Evolutionary conservation across 2,888 invertebrate genomes (phyloP).

Genomic region (Corbicula japonica): DNA sequence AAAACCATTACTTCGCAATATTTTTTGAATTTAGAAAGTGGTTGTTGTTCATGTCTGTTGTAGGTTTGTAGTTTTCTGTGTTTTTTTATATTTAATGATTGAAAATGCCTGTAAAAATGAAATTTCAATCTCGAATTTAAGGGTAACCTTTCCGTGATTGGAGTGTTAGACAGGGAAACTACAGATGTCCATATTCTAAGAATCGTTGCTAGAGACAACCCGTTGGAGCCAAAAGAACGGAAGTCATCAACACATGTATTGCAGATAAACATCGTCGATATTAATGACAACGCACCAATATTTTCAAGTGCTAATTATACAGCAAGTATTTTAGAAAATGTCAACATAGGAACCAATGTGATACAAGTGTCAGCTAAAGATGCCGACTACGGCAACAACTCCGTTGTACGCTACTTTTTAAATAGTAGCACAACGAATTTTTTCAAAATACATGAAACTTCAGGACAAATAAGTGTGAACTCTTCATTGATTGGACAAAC

Average conservation of each 20-base stretch:
- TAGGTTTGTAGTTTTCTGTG: not conserved
- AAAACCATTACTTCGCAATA: too few species aligned
- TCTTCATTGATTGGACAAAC: conserved; percentile 33
- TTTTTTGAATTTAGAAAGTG: too few species aligned
- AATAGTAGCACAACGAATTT: conserved; percentile 12
- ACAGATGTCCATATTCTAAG: conserved; percentile 16
- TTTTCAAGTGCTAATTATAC: conserved; percentile 25
- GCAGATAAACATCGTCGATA: conserved; percentile 35
- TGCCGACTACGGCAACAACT: conserved; percentile 23
- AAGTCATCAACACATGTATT: conserved; percentile 19
- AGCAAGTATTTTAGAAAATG: conserved; percentile 33
- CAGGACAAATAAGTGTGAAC: conserved; percentile 45
- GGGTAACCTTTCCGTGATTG: conserved; percentile 41
- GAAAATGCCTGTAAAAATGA: too few species aligned
- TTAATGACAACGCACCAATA: conserved; percentile 56
- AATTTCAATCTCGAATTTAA: too few species aligned
- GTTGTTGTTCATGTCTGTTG: not conserved
- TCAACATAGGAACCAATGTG: not conserved
- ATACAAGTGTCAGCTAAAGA: conserved; percentile 41
- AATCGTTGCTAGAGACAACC: conserved; percentile 50
- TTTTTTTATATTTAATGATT: too few species aligned
- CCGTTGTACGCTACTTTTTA: conserved; percentile 20
- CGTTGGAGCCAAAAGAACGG: conserved; percentile 12
- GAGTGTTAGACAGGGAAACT: conserved; percentile 44
- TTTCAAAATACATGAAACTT: conserved; percentile 32